phyloP scores from a whole-genome alignment of 2,113 vertebrate species.

The Hyperopisus bebe region DNA sequence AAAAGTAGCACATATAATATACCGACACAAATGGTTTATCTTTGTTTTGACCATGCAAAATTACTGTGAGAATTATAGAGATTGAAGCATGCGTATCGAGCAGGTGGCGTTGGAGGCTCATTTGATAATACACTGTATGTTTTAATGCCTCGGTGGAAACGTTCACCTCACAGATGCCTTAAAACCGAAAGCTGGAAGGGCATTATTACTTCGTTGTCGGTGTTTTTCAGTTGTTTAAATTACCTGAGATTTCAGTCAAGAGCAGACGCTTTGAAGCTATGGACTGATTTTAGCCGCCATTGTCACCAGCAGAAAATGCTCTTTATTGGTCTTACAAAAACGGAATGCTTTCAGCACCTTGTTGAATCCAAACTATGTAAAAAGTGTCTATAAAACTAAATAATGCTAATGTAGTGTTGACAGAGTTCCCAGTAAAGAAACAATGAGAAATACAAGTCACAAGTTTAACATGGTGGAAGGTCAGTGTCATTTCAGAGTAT shows the following conservation, averaged over 20 bases:
- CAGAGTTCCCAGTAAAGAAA: not conserved
- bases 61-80: not conserved
- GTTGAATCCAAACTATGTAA: no score
- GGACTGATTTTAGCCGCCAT: not conserved
- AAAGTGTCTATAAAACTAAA: not conserved
- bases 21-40: not conserved
- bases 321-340: not conserved
- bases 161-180: not conserved
- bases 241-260: not conserved
- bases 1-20: not conserved
- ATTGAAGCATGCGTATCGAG: not conserved
- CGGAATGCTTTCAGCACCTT: no score
- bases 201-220: not conserved
- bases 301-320: not conserved
- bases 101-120: not conserved
- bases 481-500: not conserved
- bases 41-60: not conserved
- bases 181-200: not conserved
- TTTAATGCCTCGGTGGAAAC: not conserved
- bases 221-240: not conserved
- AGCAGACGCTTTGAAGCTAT: not conserved
- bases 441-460: not conserved
- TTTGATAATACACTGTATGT: not conserved
- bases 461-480: not conserved
- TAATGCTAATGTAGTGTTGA: not conserved